Evolutionary conservation across 2,888 invertebrate genomes (phyloP).

Genomic region (Malthinus flaveolus): DNA sequence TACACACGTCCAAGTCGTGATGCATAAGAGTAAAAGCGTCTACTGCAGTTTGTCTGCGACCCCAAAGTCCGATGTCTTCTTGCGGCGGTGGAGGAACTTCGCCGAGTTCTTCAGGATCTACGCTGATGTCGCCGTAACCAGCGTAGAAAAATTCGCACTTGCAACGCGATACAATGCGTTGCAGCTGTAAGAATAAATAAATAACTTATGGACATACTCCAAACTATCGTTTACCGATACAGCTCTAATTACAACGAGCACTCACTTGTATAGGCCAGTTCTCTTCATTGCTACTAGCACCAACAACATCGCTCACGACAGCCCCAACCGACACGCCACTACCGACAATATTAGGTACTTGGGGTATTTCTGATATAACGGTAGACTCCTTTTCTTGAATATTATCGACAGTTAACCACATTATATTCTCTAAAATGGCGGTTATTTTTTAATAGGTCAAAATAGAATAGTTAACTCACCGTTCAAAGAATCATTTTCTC

Average conservation of each 20-base stretch:
- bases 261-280: conserved; percentile 56
- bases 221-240: no score
- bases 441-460: conserved; percentile 7
- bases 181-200: conserved; percentile 65
- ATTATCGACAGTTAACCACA: conserved; percentile 94
- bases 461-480: conserved; percentile 46
- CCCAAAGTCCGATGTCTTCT: conserved; percentile 75
- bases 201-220: no score
- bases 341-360: conserved; percentile 86
- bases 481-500: conserved; percentile 68
- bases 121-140: conserved; percentile 83
- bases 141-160: conserved; percentile 98
- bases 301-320: conserved; percentile 90
- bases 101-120: conserved; percentile 69
- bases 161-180: conserved; percentile 96
- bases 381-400: conserved; percentile 84
- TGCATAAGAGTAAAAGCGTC: conserved; percentile 98
- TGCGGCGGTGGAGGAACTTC: conserved; percentile 69
- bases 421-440: conserved; percentile 76
- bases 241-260: not conserved
- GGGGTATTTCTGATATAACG: conserved; percentile 78
- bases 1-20: conserved; percentile 97
- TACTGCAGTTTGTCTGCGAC: conserved; percentile 82
- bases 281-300: conserved; percentile 68
- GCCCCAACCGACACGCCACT: conserved; percentile 97